Conservation (phyloP, 2,888 invertebrate genomes). For the Nymphalis c-album region DNA sequence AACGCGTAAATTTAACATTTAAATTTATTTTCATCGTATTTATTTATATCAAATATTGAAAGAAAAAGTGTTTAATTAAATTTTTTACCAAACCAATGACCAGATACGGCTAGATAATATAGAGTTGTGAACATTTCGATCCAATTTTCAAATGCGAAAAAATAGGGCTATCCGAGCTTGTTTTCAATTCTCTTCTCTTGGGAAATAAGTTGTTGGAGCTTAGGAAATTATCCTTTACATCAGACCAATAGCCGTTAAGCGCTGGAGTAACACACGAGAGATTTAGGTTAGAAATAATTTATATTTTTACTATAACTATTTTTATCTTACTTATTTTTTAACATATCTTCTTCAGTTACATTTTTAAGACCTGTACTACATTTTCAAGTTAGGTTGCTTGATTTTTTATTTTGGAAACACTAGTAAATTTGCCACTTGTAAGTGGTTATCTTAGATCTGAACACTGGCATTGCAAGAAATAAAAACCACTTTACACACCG, state of each 20-base stretch:
- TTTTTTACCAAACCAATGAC: neutral
- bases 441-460: no score
- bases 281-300: neutral
- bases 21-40: neutral
- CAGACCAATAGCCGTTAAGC: conserved; percentile 22
- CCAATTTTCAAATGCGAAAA: conserved; percentile 8
- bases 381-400: no score
- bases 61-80: neutral
- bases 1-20: conserved; percentile 16
- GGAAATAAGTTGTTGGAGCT: conserved; percentile 30
- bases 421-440: no score
- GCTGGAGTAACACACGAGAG: conserved; percentile 15
- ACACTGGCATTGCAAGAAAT: no score
- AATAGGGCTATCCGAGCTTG: conserved; percentile 5
- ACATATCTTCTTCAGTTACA: no score
- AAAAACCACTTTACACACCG: no score
- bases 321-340: no score
- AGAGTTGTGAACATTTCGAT: neutral
- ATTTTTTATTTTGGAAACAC: no score
- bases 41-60: neutral
- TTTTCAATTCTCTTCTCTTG: conserved; percentile 28
- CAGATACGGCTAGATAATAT: neutral
- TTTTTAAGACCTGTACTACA: no score
- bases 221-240: conserved; percentile 22
- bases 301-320: neutral